phyloP scores from a whole-genome alignment of 2,888 invertebrate species.

The Leptura quadrifasciata region DNA sequence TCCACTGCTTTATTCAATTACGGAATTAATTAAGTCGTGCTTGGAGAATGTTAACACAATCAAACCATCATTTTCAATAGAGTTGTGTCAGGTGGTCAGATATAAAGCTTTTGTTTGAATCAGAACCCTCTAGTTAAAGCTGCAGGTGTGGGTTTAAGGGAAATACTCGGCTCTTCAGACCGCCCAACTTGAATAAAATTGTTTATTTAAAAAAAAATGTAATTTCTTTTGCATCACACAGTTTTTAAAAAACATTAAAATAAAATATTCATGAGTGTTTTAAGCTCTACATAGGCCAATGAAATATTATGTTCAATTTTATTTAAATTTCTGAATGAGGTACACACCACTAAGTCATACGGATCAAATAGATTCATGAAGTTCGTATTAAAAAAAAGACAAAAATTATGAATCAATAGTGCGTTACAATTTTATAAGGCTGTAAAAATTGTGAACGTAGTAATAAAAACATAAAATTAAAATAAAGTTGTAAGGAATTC shows the following conservation, averaged over 20 bases:
- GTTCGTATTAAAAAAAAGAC: too few species aligned
- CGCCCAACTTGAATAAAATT: background rate
- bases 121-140: background rate
- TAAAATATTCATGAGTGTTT: background rate
- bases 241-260: background rate
- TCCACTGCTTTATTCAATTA: background rate
- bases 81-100: slow-evolving; percentile 1
- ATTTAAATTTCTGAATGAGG: too few species aligned
- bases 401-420: too few species aligned
- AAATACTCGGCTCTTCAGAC: background rate
- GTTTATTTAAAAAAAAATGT: background rate
- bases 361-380: too few species aligned
- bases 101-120: background rate
- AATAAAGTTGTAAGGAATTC: too few species aligned
- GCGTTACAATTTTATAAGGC: too few species aligned
- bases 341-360: too few species aligned
- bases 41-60: background rate
- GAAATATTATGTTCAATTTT: too few species aligned
- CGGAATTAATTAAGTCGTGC: background rate
- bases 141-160: background rate
- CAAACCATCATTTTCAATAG: background rate
- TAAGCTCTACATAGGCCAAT: too few species aligned
- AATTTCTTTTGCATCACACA: background rate
- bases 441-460: too few species aligned
- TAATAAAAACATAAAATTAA: too few species aligned